Evolutionary conservation across 2,888 invertebrate species (phyloP), one percentile per base, ranked within the genome.

Genomic region (Drosophila lacicola): DNA sequence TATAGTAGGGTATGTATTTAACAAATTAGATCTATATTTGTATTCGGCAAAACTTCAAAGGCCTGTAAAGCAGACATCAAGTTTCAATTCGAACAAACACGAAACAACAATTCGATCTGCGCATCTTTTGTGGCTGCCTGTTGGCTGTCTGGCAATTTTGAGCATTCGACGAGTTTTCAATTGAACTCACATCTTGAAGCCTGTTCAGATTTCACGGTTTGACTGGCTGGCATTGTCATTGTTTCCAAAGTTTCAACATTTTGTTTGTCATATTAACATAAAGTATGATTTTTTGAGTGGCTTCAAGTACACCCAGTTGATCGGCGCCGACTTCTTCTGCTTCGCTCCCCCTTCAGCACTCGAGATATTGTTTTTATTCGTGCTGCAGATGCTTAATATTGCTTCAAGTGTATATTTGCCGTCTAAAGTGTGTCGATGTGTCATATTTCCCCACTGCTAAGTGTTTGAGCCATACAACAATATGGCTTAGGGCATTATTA

Each of bases 221-320:
- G 56, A 44, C 41, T 0, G 6, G 63, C 64, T 76, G 67, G 71
- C 73, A 72, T 63, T 76, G 79, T 82, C 66, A 51, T 62, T 78
- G 80, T 78, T 69, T 70, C 57, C 58, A 72, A 80, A 65, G 62
- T 81, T 79, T 81, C 79, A 82, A 74, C 90, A 85, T 85, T 82
- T 79, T 79, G 89, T 89, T 85, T 89, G 85, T 89, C 89, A 85
- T 89, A 85, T 88, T 74, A 79, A 82, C 87, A 66, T 83, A 74
- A 70, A 89, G 89, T 85, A 82, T 88, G 88, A 89, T 79, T 89
- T 82, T 70, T 88, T 74, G 74, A 85, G 89, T 79, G 86, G 71
- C 82, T 62, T 72, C 60, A 46, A 78, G 79, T 29, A 29, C 60
- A 13, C 60, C 34, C 58, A 44, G 74, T 60, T 64, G 75, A 75